A percentile compares a stretch with the other conserved stretches of the same genome.
Evolutionary conservation across 2,113 vertebrate species (phyloP).

Genomic region (Gallinago jamesoni): DNA sequence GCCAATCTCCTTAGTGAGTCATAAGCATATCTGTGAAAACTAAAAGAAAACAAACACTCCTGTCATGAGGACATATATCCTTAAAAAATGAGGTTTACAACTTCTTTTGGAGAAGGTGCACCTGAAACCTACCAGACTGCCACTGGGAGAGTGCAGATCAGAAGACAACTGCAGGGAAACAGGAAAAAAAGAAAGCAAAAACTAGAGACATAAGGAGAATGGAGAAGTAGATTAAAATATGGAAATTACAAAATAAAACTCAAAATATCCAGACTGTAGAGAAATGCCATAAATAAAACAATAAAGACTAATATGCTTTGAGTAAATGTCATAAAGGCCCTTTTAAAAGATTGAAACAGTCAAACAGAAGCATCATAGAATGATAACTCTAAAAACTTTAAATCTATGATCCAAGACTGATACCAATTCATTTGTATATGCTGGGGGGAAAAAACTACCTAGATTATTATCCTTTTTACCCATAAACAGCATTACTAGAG

Average conservation of each 20-base stretch:
- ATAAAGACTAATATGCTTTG: neutral
- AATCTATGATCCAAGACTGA: neutral
- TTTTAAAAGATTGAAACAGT: neutral
- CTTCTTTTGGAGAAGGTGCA: neutral
- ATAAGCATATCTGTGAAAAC: neutral
- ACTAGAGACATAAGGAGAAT: neutral
- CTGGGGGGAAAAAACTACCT: neutral
- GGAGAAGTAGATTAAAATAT: neutral
- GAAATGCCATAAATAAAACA: neutral
- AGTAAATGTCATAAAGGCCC: neutral
- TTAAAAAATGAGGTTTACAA: neutral
- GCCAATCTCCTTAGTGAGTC: neutral
- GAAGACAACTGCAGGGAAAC: neutral
- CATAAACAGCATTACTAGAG: neutral
- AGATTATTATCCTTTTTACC: neutral
- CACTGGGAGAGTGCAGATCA: neutral
- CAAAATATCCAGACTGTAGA: neutral
- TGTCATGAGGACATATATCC: neutral
- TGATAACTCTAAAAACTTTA: neutral
- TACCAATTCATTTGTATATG: neutral
- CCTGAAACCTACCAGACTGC: neutral
- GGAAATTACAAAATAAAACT: neutral
- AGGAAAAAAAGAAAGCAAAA: neutral
- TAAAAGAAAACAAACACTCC: neutral
- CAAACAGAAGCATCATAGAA: neutral